These are phyloP conservation scores for Thunnus thynnus DNA, from an alignment of 2,113 vertebrate genomes.

Conservation along the genomic window DNA sequence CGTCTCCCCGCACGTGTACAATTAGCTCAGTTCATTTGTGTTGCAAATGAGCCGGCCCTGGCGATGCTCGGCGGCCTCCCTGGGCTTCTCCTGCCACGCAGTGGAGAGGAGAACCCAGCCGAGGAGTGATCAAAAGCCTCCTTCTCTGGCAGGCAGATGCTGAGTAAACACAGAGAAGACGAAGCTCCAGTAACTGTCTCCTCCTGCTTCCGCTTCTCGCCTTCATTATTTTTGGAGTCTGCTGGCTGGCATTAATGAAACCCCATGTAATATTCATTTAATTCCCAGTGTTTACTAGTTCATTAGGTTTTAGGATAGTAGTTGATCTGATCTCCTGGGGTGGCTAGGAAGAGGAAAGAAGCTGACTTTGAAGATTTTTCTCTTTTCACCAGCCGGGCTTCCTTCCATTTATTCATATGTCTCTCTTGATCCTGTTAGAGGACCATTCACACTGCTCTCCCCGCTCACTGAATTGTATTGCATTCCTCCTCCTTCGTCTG, in stretches of 20 bases:
- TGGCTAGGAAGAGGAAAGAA: conserved; percentile 50
- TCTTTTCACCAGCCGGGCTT: conserved; percentile 30
- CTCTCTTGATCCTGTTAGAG: conserved; percentile 29
- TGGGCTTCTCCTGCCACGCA: conserved; percentile 63
- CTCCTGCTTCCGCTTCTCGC: conserved; percentile 40
- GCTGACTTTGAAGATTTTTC: conserved; percentile 67
- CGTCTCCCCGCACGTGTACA: conserved; percentile 68
- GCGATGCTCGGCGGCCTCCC: conserved; percentile 50
- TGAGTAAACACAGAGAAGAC: conserved; percentile 67
- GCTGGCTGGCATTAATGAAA: conserved; percentile 76
- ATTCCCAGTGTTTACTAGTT: conserved; percentile 77
- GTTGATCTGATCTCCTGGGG: conserved; percentile 78
- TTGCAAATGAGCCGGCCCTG: conserved; percentile 70
- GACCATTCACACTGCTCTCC: conserved; percentile 32
- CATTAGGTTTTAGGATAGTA: conserved; percentile 77
- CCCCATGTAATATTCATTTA: conserved; percentile 78
- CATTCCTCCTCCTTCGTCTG: conserved; percentile 19
- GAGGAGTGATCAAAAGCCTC: conserved; percentile 73
- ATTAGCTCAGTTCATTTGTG: conserved; percentile 78
- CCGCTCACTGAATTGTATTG: conserved; percentile 21
- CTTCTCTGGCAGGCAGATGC: conserved; percentile 66
- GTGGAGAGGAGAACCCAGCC: conserved; percentile 62
- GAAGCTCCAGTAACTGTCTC: conserved; percentile 52
- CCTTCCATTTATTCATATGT: conserved; percentile 55
- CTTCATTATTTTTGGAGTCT: conserved; percentile 76